Conservation (phyloP, 2,113 vertebrate species). For the Holacanthus passer region DNA sequence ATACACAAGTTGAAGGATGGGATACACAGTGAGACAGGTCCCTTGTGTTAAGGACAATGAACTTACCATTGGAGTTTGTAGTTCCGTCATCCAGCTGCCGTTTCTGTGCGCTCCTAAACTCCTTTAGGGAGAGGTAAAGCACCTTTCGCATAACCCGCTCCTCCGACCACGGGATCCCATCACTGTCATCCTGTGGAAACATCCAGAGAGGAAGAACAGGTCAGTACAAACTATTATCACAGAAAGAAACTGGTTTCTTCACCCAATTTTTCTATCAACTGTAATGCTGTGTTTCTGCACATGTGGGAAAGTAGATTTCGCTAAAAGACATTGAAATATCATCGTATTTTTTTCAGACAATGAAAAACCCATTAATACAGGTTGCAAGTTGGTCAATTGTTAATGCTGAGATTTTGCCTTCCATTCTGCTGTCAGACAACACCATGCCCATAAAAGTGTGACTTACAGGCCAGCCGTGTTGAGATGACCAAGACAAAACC, state of each 20-base stretch:
- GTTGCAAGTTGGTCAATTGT: neutral
- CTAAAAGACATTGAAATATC: no score
- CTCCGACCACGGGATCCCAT: constrained; percentile 99
- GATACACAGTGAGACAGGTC: neutral
- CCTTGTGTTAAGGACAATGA: neutral
- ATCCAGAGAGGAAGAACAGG: constrained; percentile 32
- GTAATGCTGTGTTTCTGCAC: no score
- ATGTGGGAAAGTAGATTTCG: no score
- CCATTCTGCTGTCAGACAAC: constrained; percentile 22
- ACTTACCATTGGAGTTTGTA: constrained; percentile 92
- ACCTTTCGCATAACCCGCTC: constrained; percentile 98
- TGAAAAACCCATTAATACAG: neutral
- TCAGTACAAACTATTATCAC: constrained; percentile 3
- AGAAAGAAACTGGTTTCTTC: no score
- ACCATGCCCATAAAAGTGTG: neutral
- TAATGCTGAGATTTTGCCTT: constrained; percentile 9
- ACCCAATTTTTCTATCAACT: no score
- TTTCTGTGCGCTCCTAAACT: constrained; percentile 99
- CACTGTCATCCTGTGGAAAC: constrained; percentile 93
- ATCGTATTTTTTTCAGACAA: no score
- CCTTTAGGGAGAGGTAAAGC: constrained; percentile 98
- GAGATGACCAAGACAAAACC: neutral
- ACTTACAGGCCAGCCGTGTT: neutral
- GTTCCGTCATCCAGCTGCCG: constrained; percentile 92
- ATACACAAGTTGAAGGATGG: neutral